Base-by-base conservation (phyloP, 2,888 invertebrate genomes). In the Drosophila mimica region DNA sequence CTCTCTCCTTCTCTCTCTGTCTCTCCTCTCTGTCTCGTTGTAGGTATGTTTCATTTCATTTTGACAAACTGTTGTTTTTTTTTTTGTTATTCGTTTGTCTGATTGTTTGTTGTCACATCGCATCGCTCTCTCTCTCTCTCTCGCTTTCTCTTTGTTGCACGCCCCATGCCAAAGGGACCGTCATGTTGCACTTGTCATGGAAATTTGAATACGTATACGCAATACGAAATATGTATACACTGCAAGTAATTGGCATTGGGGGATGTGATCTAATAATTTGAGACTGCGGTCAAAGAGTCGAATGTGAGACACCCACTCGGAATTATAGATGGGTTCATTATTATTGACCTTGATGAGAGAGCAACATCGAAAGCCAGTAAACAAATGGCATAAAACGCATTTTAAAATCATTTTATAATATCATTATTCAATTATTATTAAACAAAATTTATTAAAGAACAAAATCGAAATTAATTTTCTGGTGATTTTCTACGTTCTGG, bases 21-120 rank as follows among this genome's bases (percentile, higher is more conserved):
- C 30, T 36, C 15, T 38, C 11, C 25, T 31, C 31, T 13, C 28
- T 52, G 48, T 53, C 33, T 69, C 25, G 58, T 20, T 56, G 59
- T 62, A 62, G 63, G 60, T 56, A 57, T 75, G 63, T 69, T 69
- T 69, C 60, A 75, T 69, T 75, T 74, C 52, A 64, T 74, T 74
- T 74, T 57, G 75, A 74, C 75, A 74, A 75, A 75, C 69, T 25
- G 46, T 25, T 15, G 20, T 15, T 25, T 25, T 43, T 43, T 5
- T 20, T 13, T 20, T n/a, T 8, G 5, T 25, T 15, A 36, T 36
- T 36, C 62, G 52, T 66, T 74, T 74, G 46, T 48, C 48, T 74
- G 58, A 57, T 66, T 73, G 74, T 65, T 65, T 74, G 51, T 70
- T 69, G 56, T 68, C 56, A 34, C 56, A 56, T 30, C 54, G 52